Conservation (phyloP, 2,113 vertebrate species). For the Bubo bubo region DNA sequence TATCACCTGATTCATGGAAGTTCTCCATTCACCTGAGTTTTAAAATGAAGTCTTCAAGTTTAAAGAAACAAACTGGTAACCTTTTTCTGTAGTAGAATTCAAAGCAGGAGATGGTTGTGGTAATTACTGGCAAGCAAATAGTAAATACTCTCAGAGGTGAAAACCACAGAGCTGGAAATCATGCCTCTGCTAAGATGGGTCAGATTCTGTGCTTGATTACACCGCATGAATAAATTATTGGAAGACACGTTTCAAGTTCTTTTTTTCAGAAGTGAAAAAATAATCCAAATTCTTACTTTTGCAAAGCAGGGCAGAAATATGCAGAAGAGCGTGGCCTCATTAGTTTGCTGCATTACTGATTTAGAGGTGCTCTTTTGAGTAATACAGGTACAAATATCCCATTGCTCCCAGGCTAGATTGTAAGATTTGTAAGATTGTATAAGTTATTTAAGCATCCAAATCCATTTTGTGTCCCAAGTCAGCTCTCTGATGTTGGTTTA, state of each 20-base stretch:
- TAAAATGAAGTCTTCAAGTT: neutral
- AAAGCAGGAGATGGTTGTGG: constrained; percentile 25
- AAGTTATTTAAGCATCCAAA: neutral
- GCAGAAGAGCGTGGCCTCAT: neutral
- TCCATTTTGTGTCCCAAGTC: neutral
- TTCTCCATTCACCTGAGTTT: neutral
- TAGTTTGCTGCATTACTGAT: neutral
- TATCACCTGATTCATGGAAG: neutral
- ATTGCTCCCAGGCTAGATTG: neutral
- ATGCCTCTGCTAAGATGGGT: neutral
- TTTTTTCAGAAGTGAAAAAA: neutral
- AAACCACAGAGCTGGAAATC: constrained; percentile 46
- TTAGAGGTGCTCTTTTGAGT: neutral
- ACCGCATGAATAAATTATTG: constrained; percentile 17
- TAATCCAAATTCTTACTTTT: neutral
- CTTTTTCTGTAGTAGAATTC: neutral
- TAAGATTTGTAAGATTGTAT: neutral
- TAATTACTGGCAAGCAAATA: constrained; percentile 33
- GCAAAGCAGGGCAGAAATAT: neutral
- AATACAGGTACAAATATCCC: neutral
- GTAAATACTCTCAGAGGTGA: constrained; percentile 27
- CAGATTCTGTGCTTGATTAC: constrained; percentile 34
- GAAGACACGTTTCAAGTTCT: neutral
- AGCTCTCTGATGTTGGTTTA: neutral
- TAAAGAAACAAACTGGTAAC: neutral